Evolutionary conservation across 2,888 invertebrate genomes (phyloP).

Genomic region (Nineta flava): DNA sequence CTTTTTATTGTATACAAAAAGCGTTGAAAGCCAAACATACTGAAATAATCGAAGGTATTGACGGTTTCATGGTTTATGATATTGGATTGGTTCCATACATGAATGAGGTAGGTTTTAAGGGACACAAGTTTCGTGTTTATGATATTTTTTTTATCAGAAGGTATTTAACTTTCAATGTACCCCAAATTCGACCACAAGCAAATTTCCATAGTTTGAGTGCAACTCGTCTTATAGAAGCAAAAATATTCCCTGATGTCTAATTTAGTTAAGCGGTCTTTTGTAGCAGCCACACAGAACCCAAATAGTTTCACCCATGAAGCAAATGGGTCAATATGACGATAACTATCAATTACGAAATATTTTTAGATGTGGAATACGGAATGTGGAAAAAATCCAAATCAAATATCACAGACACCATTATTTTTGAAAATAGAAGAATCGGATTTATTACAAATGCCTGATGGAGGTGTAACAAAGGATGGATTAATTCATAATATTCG

Average conservation of each 20-base stretch:
- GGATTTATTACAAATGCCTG: slow-evolving; percentile 40
- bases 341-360: neutral
- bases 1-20: slow-evolving; percentile 27
- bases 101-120: slow-evolving; percentile 29
- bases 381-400: slow-evolving; percentile 30
- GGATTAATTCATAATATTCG: slow-evolving; percentile 48
- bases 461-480: slow-evolving; percentile 43
- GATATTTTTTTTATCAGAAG: too few relatives aligned
- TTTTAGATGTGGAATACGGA: slow-evolving; percentile 34
- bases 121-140: too few relatives aligned
- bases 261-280: too few relatives aligned
- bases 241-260: too few relatives aligned
- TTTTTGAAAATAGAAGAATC: slow-evolving; percentile 25
- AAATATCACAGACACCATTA: slow-evolving; percentile 29
- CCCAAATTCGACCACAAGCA: too few relatives aligned
- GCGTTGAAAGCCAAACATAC: slow-evolving; percentile 33
- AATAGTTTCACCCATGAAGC: too few relatives aligned
- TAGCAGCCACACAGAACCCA: too few relatives aligned
- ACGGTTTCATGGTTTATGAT: slow-evolving; percentile 58
- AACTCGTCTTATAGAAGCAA: too few relatives aligned
- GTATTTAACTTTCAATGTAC: too few relatives aligned
- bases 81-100: slow-evolving; percentile 38
- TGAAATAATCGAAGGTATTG: slow-evolving; percentile 42
- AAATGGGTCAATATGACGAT: slow-evolving; percentile 6
- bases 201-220: too few relatives aligned